Percentiles rank a stretch among this genome's conserved stretches.
Evolutionary conservation across 2,797 vertebrate species (phyloP).

Genomic region (Gymnothorax javanicus): DNA sequence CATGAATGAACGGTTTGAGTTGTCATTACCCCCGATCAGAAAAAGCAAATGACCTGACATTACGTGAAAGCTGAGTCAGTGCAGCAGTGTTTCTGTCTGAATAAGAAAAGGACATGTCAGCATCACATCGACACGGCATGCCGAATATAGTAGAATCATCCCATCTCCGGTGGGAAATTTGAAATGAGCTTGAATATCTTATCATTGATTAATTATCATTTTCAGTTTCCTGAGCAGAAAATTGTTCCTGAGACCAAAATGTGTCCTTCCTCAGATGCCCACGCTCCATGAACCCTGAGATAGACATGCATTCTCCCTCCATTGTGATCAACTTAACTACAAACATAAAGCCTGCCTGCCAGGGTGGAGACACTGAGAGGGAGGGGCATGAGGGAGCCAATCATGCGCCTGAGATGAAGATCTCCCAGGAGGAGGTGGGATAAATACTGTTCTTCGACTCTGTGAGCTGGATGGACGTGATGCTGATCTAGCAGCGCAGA

Average conservation of each 20-base stretch:
- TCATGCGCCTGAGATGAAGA: constrained; percentile 21
- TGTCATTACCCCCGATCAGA: too few relatives aligned
- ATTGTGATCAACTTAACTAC: constrained; percentile 68
- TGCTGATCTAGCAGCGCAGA: neutral
- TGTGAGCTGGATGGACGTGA: neutral
- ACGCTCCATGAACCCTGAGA: constrained; percentile 49
- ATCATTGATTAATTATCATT: neutral
- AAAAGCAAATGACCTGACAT: too few relatives aligned
- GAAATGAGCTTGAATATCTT: neutral
- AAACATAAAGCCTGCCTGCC: constrained; percentile 56
- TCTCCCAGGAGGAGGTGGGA: constrained; percentile 49
- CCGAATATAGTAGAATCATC: neutral
- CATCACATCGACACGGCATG: neutral
- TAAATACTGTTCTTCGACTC: neutral
- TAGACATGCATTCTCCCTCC: constrained; percentile 55
- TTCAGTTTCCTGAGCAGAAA: neutral
- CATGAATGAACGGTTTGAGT: too few relatives aligned
- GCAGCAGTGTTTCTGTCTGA: neutral
- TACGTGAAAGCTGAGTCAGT: neutral
- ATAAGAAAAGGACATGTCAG: neutral
- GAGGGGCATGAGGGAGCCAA: constrained; percentile 36
- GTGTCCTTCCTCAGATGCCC: constrained; percentile 37
- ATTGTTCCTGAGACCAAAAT: neutral
- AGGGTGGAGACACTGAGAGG: constrained; percentile 37
- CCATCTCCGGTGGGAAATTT: neutral